phyloP scores from a whole-genome alignment of 2,888 invertebrate species.

The Andrena chrysosceles region DNA sequence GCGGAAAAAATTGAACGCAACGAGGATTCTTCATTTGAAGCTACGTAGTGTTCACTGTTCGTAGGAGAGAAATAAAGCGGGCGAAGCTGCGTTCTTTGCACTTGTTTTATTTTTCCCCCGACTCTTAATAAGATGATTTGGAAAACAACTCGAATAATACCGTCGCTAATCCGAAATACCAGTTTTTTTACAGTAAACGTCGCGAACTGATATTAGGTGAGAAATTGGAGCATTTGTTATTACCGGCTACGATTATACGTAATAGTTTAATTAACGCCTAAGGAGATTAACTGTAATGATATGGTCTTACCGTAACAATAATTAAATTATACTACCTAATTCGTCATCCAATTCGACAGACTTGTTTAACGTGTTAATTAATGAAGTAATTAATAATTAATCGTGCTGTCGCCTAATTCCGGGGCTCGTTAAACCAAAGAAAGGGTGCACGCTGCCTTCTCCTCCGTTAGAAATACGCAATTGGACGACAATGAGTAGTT shows the following conservation, averaged over 20 bases:
- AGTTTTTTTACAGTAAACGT: constrained; percentile 65
- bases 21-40: not conserved
- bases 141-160: constrained; percentile 65
- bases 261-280: constrained; percentile 77
- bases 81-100: constrained; percentile 29
- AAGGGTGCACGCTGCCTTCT: not conserved
- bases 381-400: constrained; percentile 60
- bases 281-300: constrained; percentile 79
- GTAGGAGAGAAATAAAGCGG: constrained; percentile 1
- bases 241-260: constrained; percentile 71
- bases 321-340: constrained; percentile 77
- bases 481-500: constrained; percentile 39
- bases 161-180: constrained; percentile 63
- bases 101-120: constrained; percentile 48
- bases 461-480: constrained; percentile 39
- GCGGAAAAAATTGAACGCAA: not conserved
- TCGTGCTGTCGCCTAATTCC: not conserved
- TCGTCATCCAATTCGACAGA: constrained; percentile 54
- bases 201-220: constrained; percentile 65
- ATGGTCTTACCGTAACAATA: constrained; percentile 79
- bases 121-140: constrained; percentile 52
- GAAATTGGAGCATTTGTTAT: constrained; percentile 69
- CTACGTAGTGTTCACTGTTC: too few relatives aligned
- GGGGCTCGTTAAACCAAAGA: not conserved
- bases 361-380: constrained; percentile 52